Percentiles rank a stretch among this genome's conserved stretches.
Conservation (phyloP, 2,888 invertebrate genomes). For the Pharmacophagus antenor region DNA sequence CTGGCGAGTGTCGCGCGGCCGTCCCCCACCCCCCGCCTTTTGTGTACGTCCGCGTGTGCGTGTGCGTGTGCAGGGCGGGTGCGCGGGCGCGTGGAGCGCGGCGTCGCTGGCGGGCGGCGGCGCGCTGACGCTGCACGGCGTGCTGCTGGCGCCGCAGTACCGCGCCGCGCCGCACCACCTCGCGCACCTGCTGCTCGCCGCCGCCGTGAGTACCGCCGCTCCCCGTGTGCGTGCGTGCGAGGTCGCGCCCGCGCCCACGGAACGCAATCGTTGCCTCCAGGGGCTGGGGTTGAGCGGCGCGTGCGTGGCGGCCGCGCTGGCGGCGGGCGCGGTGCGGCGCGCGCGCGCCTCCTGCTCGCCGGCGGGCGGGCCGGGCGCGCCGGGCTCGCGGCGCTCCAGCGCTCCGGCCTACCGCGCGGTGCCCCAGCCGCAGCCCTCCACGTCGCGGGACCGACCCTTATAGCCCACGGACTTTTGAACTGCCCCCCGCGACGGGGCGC, state of each 20-base stretch:
- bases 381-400: slow-evolving; percentile 30
- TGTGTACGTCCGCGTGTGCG: not conserved
- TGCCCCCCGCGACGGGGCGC: slow-evolving; percentile 1
- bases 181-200: slow-evolving; percentile 39
- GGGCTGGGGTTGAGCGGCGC: slow-evolving; percentile 46
- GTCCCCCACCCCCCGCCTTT: not conserved
- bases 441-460: slow-evolving; percentile 57
- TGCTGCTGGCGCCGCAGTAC: slow-evolving; percentile 46
- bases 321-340: slow-evolving; percentile 33
- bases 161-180: slow-evolving; percentile 39
- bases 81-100: slow-evolving; percentile 49
- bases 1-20: not conserved
- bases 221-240: not conserved
- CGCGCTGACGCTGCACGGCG: slow-evolving; percentile 51
- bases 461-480: slow-evolving; percentile 54
- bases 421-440: slow-evolving; percentile 41
- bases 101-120: slow-evolving; percentile 51
- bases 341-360: slow-evolving; percentile 35
- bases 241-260: too few species aligned
- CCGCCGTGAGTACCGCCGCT: slow-evolving; percentile 35
- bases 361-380: slow-evolving; percentile 31
- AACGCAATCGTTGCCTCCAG: slow-evolving; percentile 34
- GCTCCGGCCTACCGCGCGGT: slow-evolving; percentile 48
- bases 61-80: slow-evolving; percentile 37
- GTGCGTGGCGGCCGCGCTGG: slow-evolving; percentile 38